A percentile compares a stretch with the other conserved stretches of the same genome.
phyloP scores from a whole-genome alignment of 2,888 invertebrate genomes.

The Tachina grossa region DNA sequence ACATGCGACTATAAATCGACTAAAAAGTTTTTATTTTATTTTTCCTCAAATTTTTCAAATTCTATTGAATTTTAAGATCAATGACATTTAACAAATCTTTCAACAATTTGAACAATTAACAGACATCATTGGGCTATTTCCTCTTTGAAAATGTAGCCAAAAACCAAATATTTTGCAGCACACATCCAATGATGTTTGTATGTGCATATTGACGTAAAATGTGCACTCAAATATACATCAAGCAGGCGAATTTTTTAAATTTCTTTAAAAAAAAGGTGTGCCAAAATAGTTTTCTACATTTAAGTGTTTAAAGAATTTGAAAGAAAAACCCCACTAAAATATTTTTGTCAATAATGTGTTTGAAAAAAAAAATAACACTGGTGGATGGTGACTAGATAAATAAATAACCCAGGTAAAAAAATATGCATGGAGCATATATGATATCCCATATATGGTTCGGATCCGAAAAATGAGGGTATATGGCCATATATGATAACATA shows the following conservation, averaged over 20 bases:
- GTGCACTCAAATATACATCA: not conserved
- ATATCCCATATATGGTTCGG: too few species aligned
- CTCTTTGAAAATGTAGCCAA: constrained; percentile 43
- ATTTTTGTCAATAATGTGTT: not conserved
- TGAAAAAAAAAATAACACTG: not conserved
- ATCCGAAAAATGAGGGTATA: too few species aligned
- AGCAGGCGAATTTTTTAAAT: constrained; percentile 15
- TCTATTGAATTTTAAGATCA: constrained; percentile 48
- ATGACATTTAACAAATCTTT: constrained; percentile 59
- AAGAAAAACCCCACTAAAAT: not conserved
- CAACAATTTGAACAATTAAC: constrained; percentile 59
- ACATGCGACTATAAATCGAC: not conserved
- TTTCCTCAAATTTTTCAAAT: constrained; percentile 25
- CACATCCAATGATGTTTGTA: not conserved
- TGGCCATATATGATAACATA: too few species aligned
- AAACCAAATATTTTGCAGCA: not conserved
- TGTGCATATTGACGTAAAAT: too few species aligned
- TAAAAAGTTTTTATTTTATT: not conserved
- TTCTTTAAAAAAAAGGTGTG: constrained; percentile 33
- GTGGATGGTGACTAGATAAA: not conserved
- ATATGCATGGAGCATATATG: too few species aligned
- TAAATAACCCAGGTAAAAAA: too few species aligned
- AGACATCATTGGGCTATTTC: constrained; percentile 51
- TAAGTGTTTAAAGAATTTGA: constrained; percentile 13
- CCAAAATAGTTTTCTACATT: constrained; percentile 31